These are phyloP conservation scores for Ophiothrix spiculata DNA, from an alignment of 35 echinoderm and acorn worm genomes.

Conservation along the genomic window DNA sequence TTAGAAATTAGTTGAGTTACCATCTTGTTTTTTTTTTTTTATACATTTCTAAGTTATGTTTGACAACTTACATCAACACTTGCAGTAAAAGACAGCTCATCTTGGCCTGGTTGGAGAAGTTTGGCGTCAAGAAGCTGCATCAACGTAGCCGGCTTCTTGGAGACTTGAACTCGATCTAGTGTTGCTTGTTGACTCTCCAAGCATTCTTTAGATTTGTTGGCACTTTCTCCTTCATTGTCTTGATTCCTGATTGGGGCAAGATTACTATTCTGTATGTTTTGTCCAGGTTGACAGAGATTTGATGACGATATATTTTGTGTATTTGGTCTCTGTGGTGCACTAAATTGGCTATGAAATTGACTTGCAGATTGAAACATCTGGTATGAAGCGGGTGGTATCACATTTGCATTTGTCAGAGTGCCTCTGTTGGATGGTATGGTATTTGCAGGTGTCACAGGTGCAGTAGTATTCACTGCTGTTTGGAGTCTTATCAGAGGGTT, in stretches of 20 bases:
- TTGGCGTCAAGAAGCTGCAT: neutral
- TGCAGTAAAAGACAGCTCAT: neutral
- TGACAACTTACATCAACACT: neutral
- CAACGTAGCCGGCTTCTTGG: neutral
- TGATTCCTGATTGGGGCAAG: neutral
- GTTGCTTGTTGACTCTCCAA: neutral
- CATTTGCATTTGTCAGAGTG: neutral
- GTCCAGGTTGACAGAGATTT: neutral
- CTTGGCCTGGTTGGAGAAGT: neutral
- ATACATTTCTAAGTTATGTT: no score
- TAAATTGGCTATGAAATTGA: neutral
- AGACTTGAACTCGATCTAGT: neutral
- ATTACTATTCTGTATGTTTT: neutral
- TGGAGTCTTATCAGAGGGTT: no score
- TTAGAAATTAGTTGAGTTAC: no score
- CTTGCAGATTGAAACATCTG: neutral
- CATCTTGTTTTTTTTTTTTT: no score
- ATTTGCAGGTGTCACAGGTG: neutral
- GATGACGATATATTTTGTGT: neutral
- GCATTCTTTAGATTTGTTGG: neutral
- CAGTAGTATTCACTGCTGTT: no score
- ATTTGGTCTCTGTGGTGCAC: neutral
- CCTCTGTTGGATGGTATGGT: neutral
- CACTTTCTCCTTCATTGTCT: neutral
- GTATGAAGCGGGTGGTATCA: no score